Percentiles rank a stretch among this genome's conserved stretches.
phyloP scores from a whole-genome alignment of 2,888 invertebrate species.

The Pollenia angustigena region DNA sequence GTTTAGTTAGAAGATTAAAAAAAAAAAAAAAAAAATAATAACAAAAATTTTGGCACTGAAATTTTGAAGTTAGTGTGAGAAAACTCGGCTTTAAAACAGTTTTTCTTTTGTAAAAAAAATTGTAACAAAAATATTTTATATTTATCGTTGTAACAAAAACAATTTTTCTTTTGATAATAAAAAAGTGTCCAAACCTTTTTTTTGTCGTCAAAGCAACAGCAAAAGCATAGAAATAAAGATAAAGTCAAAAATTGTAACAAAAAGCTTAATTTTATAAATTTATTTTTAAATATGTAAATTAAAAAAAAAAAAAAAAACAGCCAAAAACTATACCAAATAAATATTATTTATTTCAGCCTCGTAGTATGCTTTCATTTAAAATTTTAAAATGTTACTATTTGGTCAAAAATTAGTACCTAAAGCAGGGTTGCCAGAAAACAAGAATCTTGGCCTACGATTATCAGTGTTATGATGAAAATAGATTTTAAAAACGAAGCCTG shows the following conservation, averaged over 20 bases:
- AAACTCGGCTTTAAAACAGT: conserved; percentile 71
- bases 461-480: too few species aligned
- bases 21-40: conserved; percentile 17
- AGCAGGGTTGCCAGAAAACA: too few species aligned
- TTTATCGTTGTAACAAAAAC: conserved; percentile 44
- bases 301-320: too few species aligned
- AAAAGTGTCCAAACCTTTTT: conserved; percentile 70
- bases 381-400: too few species aligned
- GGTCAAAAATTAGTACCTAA: too few species aligned
- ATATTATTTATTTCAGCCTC: too few species aligned
- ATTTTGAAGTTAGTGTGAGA: conserved; percentile 8
- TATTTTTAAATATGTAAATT: too few species aligned
- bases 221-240: background rate
- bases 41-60: conserved; percentile 60
- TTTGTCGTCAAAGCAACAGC: conserved; percentile 9
- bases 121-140: conserved; percentile 45
- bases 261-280: too few species aligned
- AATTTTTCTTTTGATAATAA: conserved; percentile 47
- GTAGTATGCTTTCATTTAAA: too few species aligned
- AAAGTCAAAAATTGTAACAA: background rate
- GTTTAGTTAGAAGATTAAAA: conserved; percentile 10
- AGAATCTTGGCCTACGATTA: too few species aligned
- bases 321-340: too few species aligned
- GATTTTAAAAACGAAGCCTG: too few species aligned
- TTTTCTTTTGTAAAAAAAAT: conserved; percentile 67